Percentiles rank a stretch among this genome's conserved stretches.
These are phyloP conservation scores for Pangasius krempfi DNA, from an alignment of 2,797 vertebrate species.

Conservation along the genomic window DNA sequence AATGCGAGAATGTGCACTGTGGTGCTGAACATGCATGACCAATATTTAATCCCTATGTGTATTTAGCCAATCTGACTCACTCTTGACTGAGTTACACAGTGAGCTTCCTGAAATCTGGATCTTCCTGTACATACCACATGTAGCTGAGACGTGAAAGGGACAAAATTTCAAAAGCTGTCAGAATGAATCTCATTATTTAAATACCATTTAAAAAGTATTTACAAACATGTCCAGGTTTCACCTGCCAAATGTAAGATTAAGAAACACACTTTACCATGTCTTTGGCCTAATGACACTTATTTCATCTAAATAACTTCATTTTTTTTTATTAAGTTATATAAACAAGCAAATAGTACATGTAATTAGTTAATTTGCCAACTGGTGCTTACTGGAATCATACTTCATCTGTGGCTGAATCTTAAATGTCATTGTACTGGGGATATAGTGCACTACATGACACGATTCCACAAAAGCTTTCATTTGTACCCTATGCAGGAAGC, in stretches of 20 bases:
- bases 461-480: not conserved
- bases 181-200: not conserved
- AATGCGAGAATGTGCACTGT: not conserved
- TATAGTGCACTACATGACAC: not conserved
- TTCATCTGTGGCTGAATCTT: not conserved
- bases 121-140: not conserved
- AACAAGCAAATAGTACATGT: not conserved
- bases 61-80: slow-evolving; percentile 4
- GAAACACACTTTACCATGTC: not conserved
- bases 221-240: not conserved
- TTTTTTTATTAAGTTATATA: too few species aligned
- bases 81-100: not conserved
- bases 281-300: not conserved
- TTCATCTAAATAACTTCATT: not conserved
- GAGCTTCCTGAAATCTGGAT: not conserved
- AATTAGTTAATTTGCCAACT: not conserved
- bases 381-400: not conserved
- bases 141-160: not conserved
- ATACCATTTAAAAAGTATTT: not conserved
- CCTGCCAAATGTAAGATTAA: not conserved
- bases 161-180: not conserved
- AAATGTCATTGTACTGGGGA: not conserved
- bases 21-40: not conserved
- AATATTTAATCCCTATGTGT: not conserved
- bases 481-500: not conserved